Evolutionary conservation across 2,113 vertebrate genomes (phyloP).

Genomic region (Tragulus kanchil): DNA sequence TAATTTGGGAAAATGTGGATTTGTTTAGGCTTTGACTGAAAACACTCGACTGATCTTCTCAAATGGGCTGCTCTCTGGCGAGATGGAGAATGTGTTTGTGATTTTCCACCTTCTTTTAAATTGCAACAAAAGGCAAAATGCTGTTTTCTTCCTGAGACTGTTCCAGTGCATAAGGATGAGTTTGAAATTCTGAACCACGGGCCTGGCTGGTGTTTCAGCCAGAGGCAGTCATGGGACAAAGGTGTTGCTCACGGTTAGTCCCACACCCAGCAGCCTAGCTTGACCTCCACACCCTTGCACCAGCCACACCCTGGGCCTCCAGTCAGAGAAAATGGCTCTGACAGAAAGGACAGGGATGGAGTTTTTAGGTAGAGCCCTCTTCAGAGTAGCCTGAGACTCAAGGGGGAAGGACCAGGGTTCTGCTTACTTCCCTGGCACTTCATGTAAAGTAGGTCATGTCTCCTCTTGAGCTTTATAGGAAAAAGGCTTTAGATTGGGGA

Average conservation of each 20-base stretch:
- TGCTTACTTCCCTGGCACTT: neutral
- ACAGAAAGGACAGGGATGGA: neutral
- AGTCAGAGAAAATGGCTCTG: neutral
- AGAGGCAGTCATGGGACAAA: neutral
- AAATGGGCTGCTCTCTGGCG: neutral
- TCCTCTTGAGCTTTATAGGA: neutral
- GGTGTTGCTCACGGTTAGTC: neutral
- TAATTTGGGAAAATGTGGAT: neutral
- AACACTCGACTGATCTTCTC: slow-evolving; percentile 23
- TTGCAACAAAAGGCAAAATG: slow-evolving; percentile 52
- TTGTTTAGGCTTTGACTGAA: neutral
- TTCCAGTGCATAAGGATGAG: neutral
- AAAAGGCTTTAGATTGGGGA: neutral
- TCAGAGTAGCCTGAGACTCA: neutral
- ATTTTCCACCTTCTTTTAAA: neutral
- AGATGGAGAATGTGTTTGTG: neutral
- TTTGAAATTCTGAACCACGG: neutral
- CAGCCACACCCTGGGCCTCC: neutral
- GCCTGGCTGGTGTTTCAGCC: neutral
- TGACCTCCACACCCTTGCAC: neutral
- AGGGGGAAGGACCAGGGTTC: neutral
- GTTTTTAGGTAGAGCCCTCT: neutral
- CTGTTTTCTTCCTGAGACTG: slow-evolving; percentile 22
- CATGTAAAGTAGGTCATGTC: too few species aligned
- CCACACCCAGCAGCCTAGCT: neutral